phyloP scores from a whole-genome alignment of 1,140 invertebrate species.

The Penaeus indicus region DNA sequence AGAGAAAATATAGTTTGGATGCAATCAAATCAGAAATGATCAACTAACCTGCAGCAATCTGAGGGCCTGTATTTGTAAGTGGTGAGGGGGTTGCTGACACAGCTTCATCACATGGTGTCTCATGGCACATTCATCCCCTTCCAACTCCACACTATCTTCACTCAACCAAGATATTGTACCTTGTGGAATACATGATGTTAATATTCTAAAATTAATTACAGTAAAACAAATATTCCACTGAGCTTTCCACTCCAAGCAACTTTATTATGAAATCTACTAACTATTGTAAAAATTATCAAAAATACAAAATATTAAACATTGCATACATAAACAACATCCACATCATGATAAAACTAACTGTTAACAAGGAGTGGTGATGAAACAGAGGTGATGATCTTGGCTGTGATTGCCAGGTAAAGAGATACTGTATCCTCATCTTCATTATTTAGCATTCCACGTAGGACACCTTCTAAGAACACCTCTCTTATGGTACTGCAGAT shows the following conservation, averaged over 20 bases:
- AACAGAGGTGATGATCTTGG: constrained; percentile 53
- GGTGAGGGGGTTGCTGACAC: constrained; percentile 77
- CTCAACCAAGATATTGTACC: constrained; percentile 81
- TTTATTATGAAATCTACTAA: neutral
- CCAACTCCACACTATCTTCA: constrained; percentile 75
- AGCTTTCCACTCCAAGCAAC: neutral
- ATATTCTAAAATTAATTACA: constrained; percentile 17
- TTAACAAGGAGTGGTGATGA: constrained; percentile 65
- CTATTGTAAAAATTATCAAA: too few relatives aligned
- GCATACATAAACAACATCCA: neutral
- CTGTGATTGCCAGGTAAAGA: constrained; percentile 38
- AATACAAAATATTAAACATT: neutral
- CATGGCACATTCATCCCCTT: constrained; percentile 72
- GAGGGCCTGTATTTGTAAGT: constrained; percentile 76
- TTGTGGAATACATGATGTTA: constrained; percentile 69
- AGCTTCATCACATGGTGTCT: constrained; percentile 77
- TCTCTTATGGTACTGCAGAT: constrained; percentile 71
- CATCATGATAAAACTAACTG: constrained; percentile 68
- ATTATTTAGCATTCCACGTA: constrained; percentile 71
- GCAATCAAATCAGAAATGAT: too few relatives aligned
- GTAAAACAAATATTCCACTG: neutral
- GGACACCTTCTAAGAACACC: constrained; percentile 75
- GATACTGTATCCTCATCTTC: constrained; percentile 74
- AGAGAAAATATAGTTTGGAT: too few relatives aligned
- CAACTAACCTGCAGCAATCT: constrained; percentile 73